Base-by-base conservation (phyloP, 2,797 vertebrate species). In the Tokudaia muenninki region DNA sequence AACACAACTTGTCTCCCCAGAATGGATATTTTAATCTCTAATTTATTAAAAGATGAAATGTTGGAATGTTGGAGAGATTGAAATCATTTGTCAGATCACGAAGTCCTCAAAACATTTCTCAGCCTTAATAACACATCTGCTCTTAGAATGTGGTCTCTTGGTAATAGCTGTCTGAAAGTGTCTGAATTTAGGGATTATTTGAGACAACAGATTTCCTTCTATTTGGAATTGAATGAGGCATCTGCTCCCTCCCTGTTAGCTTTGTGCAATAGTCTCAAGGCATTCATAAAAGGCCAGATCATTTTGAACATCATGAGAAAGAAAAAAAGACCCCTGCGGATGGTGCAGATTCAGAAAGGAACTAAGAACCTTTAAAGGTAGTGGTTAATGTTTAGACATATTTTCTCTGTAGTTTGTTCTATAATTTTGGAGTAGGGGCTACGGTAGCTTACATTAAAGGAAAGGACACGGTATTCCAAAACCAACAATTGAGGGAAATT, bases 161-260 rank as follows among this genome's bases (percentile, higher is more conserved):
- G 98, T 99, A 99, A 99, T 99, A 99, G 98, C 98, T 99, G 98
- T 98, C 98, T 98, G 98, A 98, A 99, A 99, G 98, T 99, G 98
- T 98, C 98, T 99, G 98, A 99, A 98, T 99, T 98, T 98, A 98
- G 98, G 98, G 98, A 99, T 99, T 99, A 99, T 99, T 99, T 98
- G 98, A 99, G 98, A 99, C 98, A 99, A 98, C 98, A 99, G 98
- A 99, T 99, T 99, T 98, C 98, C 98, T 99, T 98, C 98, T 99
- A 99, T 99, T 98, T 99, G 98, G 98, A 99, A 98, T 98, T 98
- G 98, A 98, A 98, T 98, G 98, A 98, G 98, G 98, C 98, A 99
- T 99, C 98, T 99, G 98, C 98, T 99, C 98, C 97, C 98, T 98
- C 98, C 98, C 98, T 94, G 96, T 98, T 98, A 98, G 98, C 98